phyloP scores from a whole-genome alignment of 2,888 invertebrate genomes.

The Amitus sp. region DNA sequence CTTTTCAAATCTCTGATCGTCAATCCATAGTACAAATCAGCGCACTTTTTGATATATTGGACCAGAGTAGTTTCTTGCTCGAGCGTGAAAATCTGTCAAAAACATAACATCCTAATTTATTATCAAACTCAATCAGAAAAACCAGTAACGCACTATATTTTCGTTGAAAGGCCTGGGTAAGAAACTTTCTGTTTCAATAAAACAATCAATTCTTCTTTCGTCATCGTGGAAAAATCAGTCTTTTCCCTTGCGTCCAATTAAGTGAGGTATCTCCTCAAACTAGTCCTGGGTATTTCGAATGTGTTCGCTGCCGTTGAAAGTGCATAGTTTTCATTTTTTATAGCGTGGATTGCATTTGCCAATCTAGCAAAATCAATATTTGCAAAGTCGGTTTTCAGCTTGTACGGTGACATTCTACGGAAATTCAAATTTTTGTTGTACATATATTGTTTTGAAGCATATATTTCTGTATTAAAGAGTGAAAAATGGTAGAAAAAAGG shows the following conservation, averaged over 20 bases:
- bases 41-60: constrained; percentile 4
- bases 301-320: constrained; percentile 7
- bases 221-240: constrained; percentile 10
- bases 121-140: background rate
- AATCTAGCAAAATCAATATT: constrained; percentile 9
- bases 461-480: constrained; percentile 1
- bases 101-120: constrained; percentile 6
- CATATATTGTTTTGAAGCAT: background rate
- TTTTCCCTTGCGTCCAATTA: constrained; percentile 6
- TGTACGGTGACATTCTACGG: constrained; percentile 5
- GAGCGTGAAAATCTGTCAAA: constrained; percentile 1
- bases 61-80: constrained; percentile 7
- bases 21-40: constrained; percentile 4
- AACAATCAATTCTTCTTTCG: background rate
- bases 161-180: constrained; percentile 1
- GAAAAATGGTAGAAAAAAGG: background rate
- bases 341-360: constrained; percentile 6
- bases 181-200: constrained; percentile 6
- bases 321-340: constrained; percentile 1
- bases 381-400: constrained; percentile 1
- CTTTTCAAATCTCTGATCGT: constrained; percentile 1
- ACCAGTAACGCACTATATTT: constrained; percentile 5
- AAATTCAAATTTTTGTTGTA: background rate
- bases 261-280: constrained; percentile 4
- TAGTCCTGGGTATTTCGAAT: constrained; percentile 9